A percentile compares a stretch with the other conserved stretches of the same genome.
Evolutionary conservation across 2,797 vertebrate genomes (phyloP).

Genomic region (Oceanodroma leucorhoa): DNA sequence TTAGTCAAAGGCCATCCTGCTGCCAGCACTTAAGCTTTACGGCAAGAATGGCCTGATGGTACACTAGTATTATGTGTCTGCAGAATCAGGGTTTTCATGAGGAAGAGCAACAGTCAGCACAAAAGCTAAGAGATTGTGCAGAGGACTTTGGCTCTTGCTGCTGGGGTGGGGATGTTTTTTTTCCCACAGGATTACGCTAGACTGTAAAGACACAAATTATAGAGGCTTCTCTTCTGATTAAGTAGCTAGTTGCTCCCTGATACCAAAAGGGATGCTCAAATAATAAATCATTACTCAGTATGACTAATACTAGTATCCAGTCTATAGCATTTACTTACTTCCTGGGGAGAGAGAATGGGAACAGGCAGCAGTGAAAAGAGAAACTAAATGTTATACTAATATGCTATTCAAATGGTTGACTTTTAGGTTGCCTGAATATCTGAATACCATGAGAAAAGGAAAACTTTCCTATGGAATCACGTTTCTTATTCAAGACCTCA

Average conservation of each 20-base stretch:
- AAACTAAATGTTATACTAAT: background rate
- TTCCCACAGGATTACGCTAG: background rate
- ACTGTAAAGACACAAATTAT: background rate
- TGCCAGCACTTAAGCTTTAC: background rate
- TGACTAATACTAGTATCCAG: background rate
- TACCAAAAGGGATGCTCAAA: background rate
- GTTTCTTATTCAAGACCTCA: conserved; percentile 52
- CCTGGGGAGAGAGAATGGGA: background rate
- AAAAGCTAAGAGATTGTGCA: background rate
- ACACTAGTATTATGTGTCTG: background rate
- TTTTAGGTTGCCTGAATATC: conserved; percentile 9
- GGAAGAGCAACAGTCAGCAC: background rate
- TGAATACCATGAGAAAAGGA: conserved; percentile 1
- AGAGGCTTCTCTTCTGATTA: background rate
- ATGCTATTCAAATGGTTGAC: background rate
- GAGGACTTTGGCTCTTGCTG: background rate
- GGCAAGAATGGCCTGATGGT: background rate
- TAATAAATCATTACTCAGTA: background rate
- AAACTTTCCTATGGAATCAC: conserved; percentile 20
- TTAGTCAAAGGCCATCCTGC: background rate
- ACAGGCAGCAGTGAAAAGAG: background rate
- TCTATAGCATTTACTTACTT: background rate
- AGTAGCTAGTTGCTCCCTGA: background rate
- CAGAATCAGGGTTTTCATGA: background rate
- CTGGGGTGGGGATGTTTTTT: background rate